Percentiles rank a stretch among this genome's conserved stretches.
Evolutionary conservation across 2,113 vertebrate genomes (phyloP).

Genomic region (Trogon melanurus): DNA sequence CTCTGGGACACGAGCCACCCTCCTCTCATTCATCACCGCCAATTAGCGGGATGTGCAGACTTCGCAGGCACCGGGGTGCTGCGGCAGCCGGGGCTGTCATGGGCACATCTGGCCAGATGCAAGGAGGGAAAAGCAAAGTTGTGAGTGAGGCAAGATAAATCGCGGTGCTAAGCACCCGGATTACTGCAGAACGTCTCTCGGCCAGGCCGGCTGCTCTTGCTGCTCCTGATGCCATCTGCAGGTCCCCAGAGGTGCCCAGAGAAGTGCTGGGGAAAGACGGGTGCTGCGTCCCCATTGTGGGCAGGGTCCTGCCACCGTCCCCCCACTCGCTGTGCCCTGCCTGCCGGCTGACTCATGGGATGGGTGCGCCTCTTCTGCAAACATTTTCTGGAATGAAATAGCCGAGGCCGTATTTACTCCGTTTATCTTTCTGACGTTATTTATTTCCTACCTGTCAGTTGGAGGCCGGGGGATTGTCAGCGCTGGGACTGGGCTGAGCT

Average conservation of each 20-base stretch:
- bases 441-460: conserved; percentile 14
- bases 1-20: not conserved
- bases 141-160: not conserved
- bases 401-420: not conserved
- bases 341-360: not conserved
- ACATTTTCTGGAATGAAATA: not conserved
- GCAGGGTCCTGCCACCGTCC: fast-evolving
- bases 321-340: not conserved
- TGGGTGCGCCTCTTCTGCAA: not conserved
- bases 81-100: not conserved
- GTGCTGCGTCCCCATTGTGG: not conserved
- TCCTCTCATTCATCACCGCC: not conserved
- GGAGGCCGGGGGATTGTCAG: not conserved
- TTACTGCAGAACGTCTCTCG: fast-evolving
- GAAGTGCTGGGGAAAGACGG: fast-evolving
- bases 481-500: not conserved
- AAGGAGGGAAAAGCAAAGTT: not conserved
- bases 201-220: fast-evolving
- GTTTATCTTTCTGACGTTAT: conserved; percentile 9
- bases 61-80: not conserved
- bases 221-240: not conserved
- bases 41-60: not conserved
- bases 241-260: not conserved
- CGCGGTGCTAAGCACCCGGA: fast-evolving
- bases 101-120: not conserved